Conservation (phyloP, 2,113 vertebrate species). For the Heloderma charlesbogerti region DNA sequence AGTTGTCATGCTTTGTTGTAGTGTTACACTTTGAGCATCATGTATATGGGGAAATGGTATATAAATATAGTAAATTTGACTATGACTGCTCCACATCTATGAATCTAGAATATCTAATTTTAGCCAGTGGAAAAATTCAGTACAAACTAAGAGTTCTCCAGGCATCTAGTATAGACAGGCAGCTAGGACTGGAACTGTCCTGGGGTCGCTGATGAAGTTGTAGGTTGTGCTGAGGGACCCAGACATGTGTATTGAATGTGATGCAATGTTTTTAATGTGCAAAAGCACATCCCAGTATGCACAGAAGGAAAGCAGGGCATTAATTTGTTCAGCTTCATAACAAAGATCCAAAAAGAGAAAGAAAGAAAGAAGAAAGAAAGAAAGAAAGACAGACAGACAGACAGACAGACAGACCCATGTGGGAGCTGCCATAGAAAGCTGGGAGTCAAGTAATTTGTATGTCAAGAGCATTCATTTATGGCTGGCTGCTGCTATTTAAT, state of each 20-base stretch:
- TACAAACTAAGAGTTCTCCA: no score
- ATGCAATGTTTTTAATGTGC: not conserved
- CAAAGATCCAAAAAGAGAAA: slow-evolving; percentile 43
- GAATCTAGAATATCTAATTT: no score
- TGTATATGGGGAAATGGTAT: no score
- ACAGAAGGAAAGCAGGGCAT: slow-evolving; percentile 28
- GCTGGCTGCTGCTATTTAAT: slow-evolving; percentile 39
- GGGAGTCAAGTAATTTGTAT: slow-evolving; percentile 58
- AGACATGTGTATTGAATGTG: not conserved
- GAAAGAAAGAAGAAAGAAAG: slow-evolving; percentile 27
- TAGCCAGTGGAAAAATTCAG: not conserved
- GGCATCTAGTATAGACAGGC: no score
- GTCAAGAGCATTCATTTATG: slow-evolving; percentile 45
- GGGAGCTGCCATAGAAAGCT: slow-evolving; percentile 30
- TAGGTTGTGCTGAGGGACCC: not conserved
- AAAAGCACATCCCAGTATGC: not conserved
- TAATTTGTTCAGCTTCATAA: slow-evolving; percentile 53
- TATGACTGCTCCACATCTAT: no score
- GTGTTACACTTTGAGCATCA: no score
- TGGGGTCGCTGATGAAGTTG: not conserved
- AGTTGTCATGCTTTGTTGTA: no score
- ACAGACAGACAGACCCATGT: not conserved
- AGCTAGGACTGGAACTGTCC: not conserved
- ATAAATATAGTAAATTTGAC: no score
- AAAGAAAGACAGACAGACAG: no score